phyloP scores from a whole-genome alignment of 2,113 vertebrate genomes.

The Eurypyga helias region DNA sequence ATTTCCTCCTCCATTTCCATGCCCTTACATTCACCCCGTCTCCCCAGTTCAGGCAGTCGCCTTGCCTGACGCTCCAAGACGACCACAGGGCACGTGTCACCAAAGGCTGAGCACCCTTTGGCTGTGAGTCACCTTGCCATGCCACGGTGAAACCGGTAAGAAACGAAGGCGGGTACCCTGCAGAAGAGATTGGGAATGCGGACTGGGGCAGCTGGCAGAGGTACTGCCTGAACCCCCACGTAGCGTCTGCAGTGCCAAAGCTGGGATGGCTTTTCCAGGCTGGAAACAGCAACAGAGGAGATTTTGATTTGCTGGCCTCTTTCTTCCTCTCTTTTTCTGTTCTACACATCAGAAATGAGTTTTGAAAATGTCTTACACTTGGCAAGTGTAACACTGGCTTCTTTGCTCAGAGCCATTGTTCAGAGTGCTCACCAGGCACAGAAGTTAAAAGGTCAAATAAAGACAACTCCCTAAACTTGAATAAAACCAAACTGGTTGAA shows the following conservation, averaged over 20 bases:
- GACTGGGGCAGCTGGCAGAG: not conserved
- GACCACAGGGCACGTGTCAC: accelerated
- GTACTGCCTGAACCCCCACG: not conserved
- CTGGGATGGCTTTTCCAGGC: accelerated
- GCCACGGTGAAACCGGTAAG: not conserved
- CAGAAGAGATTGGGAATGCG: not conserved
- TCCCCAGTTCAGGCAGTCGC: accelerated
- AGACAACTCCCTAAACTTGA: not conserved
- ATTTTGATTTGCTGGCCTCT: not conserved
- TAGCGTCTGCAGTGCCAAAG: not conserved
- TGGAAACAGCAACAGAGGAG: not conserved
- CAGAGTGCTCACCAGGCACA: not conserved
- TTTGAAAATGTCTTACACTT: not conserved
- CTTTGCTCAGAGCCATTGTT: not conserved
- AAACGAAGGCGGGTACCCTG: accelerated
- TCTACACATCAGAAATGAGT: not conserved
- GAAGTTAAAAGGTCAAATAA: not conserved
- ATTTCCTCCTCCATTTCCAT: not conserved
- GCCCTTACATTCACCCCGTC: not conserved
- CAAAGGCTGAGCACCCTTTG: not conserved
- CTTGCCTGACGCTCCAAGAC: not conserved
- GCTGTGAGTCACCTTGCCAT: accelerated
- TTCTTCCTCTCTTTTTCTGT: not conserved
- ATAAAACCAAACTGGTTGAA: not conserved
- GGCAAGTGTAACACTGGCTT: not conserved